A percentile compares a stretch with the other conserved stretches of the same genome.
Evolutionary conservation across 2,797 vertebrate species (phyloP).

Genomic region (Pantherophis vulpinus): DNA sequence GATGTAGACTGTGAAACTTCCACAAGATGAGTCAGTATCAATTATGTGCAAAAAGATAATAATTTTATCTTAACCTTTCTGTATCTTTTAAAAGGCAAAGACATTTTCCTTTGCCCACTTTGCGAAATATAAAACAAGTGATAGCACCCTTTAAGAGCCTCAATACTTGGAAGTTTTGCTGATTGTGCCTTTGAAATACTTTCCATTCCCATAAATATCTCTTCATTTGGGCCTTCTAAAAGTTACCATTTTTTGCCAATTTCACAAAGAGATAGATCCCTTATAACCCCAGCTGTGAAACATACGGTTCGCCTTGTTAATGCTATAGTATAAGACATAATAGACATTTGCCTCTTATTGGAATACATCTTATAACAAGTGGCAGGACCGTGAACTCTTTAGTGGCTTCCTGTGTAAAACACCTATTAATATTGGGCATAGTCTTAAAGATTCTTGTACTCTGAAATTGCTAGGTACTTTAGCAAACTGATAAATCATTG

Average conservation of each 20-base stretch:
- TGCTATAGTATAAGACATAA: neutral
- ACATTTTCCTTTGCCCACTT: neutral
- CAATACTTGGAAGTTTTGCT: neutral
- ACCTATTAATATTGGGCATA: conserved; percentile 47
- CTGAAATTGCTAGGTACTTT: conserved; percentile 50
- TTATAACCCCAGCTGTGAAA: neutral
- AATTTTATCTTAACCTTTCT: neutral
- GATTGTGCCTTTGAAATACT: neutral
- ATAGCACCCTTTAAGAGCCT: neutral
- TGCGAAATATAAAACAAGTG: neutral
- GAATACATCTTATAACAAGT: conserved; percentile 8
- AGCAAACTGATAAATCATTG: conserved; percentile 51
- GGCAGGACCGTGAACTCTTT: conserved; percentile 29
- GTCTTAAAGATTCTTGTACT: conserved; percentile 47
- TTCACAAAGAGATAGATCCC: neutral
- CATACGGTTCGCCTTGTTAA: neutral
- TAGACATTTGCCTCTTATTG: neutral
- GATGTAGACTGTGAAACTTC: neutral
- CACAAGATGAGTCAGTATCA: neutral
- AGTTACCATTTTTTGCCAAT: neutral
- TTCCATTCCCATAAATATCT: neutral
- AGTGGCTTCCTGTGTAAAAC: conserved; percentile 20
- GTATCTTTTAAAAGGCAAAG: neutral
- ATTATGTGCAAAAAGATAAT: neutral
- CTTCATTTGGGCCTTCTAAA: neutral